Percentiles rank a stretch among this genome's conserved stretches.
Evolutionary conservation across 2,113 vertebrate genomes (phyloP).

Genomic region (Actenoides lindsayi): DNA sequence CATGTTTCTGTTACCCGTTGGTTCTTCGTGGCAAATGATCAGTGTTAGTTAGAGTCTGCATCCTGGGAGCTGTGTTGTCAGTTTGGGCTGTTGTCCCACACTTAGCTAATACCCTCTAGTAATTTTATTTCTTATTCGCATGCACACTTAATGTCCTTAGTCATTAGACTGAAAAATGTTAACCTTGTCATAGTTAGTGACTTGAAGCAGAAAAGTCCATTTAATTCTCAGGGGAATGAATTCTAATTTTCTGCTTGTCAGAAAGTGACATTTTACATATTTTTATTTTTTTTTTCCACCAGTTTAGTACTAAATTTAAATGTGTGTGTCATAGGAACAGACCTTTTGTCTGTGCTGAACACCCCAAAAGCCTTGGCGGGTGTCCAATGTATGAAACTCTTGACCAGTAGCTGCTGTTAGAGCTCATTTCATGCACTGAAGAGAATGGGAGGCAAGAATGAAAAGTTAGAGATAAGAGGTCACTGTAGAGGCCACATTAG

Average conservation of each 20-base stretch:
- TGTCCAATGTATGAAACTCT: not conserved
- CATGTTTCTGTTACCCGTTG: not conserved
- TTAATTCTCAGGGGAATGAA: conserved; percentile 66
- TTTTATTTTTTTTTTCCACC: conserved; percentile 41
- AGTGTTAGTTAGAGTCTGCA: not conserved
- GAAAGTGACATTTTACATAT: conserved; percentile 75
- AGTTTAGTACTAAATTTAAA: conserved; percentile 70
- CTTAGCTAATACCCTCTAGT: conserved; percentile 50
- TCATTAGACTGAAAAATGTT: conserved; percentile 75
- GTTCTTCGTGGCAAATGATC: not conserved
- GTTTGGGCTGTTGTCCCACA: conserved; percentile 20
- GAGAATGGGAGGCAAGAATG: conserved; percentile 8
- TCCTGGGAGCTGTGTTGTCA: not conserved
- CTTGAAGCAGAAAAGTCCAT: conserved; percentile 73
- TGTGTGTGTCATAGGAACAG: conserved; percentile 43
- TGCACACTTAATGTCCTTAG: conserved; percentile 65
- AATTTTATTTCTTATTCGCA: conserved; percentile 60
- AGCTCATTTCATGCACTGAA: conserved; percentile 15
- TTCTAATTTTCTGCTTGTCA: conserved; percentile 79
- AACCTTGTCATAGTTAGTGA: conserved; percentile 75
- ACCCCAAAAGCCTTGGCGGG: conserved; percentile 38
- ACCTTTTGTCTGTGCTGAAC: conserved; percentile 47
- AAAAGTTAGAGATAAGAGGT: conserved; percentile 13
- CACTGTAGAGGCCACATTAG: conserved; percentile 18
- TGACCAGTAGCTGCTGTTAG: conserved; percentile 43